These are phyloP conservation scores for Procavia capensis DNA, from an alignment of 2,113 vertebrate genomes.

Conservation along the genomic window DNA sequence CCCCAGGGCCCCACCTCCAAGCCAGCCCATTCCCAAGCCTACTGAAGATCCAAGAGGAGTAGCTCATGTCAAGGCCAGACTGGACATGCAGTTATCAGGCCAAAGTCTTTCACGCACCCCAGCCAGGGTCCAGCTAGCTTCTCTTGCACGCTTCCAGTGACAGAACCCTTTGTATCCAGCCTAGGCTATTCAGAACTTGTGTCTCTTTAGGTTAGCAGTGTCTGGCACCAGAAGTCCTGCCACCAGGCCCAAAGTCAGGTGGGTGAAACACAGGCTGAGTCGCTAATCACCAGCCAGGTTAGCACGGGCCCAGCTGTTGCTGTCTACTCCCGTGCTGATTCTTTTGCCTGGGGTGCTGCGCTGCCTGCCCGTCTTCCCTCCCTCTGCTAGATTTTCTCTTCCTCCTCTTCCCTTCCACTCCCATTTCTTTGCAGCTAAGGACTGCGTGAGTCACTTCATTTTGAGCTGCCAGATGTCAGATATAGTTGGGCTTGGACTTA, in stretches of 20 bases:
- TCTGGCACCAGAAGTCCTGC: neutral
- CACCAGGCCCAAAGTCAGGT: neutral
- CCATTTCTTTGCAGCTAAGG: slow-evolving; percentile 60
- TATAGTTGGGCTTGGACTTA: slow-evolving; percentile 57
- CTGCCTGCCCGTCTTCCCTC: neutral
- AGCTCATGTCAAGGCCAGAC: neutral
- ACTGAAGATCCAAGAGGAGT: too few relatives aligned
- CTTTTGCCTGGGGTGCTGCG: neutral
- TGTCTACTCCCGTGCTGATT: neutral
- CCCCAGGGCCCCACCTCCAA: too few relatives aligned
- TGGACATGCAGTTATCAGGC: neutral
- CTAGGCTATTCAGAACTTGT: neutral
- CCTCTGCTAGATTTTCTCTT: neutral
- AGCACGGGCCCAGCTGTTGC: neutral
- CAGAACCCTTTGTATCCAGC: neutral
- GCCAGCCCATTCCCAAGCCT: neutral
- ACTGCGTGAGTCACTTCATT: slow-evolving; percentile 78
- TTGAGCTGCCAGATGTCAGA: slow-evolving; percentile 77
- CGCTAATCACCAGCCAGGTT: neutral
- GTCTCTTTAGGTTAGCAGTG: neutral
- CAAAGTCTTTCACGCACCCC: neutral
- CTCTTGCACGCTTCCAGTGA: neutral
- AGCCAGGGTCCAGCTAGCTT: neutral
- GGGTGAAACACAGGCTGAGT: neutral
- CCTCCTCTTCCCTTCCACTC: neutral